phyloP scores from a whole-genome alignment of 2,797 vertebrate genomes.

The Petrocephalus schoutedeni region DNA sequence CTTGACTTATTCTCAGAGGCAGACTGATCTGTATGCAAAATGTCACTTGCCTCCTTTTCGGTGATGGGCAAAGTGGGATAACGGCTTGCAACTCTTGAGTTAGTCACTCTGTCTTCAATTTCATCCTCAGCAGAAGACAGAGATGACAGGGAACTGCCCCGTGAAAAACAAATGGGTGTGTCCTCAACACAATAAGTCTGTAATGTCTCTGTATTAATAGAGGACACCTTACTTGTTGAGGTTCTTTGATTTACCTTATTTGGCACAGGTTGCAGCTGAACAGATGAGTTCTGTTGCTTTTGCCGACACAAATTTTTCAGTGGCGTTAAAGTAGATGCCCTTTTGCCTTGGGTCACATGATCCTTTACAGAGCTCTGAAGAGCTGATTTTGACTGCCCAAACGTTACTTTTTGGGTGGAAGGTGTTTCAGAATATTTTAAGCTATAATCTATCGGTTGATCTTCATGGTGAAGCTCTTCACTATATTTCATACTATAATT shows the following conservation, averaged over 20 bases:
- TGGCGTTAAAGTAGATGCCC: conserved; percentile 58
- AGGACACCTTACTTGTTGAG: conserved; percentile 65
- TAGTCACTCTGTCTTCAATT: conserved; percentile 69
- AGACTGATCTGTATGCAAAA: conserved; percentile 53
- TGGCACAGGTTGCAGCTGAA: conserved; percentile 60
- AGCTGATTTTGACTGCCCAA: conserved; percentile 69
- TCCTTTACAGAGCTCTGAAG: conserved; percentile 66
- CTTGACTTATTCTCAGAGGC: conserved; percentile 59
- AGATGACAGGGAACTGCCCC: conserved; percentile 92
- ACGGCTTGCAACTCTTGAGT: conserved; percentile 56
- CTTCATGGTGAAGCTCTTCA: conserved; percentile 68
- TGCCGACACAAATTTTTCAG: conserved; percentile 61
- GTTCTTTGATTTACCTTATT: conserved; percentile 60
- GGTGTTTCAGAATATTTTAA: conserved; percentile 72
- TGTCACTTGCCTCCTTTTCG: conserved; percentile 72
- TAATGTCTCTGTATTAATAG: conserved; percentile 87
- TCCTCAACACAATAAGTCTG: conserved; percentile 98
- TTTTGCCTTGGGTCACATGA: conserved; percentile 61
- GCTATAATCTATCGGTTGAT: conserved; percentile 96
- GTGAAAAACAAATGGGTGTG: conserved; percentile 96
- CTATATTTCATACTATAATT: conserved; percentile 77
- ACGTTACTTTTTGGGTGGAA: conserved; percentile 66
- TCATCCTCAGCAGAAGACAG: conserved; percentile 92
- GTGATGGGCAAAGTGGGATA: conserved; percentile 73
- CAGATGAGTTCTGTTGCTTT: conserved; percentile 69